These are phyloP conservation scores for Vultur gryphus DNA, from an alignment of 2,797 vertebrate species.

Conservation along the genomic window DNA sequence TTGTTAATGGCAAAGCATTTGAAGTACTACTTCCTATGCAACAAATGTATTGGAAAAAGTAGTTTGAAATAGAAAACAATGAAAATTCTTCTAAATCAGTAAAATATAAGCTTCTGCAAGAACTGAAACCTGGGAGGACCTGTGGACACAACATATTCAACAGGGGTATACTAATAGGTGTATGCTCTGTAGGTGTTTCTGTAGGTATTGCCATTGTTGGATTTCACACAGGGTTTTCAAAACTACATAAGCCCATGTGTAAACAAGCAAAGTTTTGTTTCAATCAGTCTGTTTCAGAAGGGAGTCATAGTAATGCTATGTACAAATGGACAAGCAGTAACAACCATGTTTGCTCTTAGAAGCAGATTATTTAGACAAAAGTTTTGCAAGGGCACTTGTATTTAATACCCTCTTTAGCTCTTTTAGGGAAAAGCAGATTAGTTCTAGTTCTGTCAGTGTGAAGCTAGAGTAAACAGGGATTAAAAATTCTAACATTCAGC, in stretches of 20 bases:
- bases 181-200: neutral
- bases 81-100: neutral
- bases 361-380: neutral
- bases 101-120: neutral
- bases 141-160: neutral
- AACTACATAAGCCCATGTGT: neutral
- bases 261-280: neutral
- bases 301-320: neutral
- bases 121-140: neutral
- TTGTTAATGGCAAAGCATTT: neutral
- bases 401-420: neutral
- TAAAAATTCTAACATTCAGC: neutral
- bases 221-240: neutral
- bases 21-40: neutral
- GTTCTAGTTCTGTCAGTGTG: neutral
- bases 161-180: neutral
- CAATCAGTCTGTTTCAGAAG: neutral
- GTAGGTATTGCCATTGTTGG: neutral
- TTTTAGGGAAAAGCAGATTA: neutral
- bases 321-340: neutral
- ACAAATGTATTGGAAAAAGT: neutral
- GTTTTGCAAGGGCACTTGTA: neutral
- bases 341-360: neutral
- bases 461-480: neutral
- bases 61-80: neutral